Evolutionary conservation across 2,113 vertebrate genomes (phyloP).

Genomic region (Equus przewalskii): DNA sequence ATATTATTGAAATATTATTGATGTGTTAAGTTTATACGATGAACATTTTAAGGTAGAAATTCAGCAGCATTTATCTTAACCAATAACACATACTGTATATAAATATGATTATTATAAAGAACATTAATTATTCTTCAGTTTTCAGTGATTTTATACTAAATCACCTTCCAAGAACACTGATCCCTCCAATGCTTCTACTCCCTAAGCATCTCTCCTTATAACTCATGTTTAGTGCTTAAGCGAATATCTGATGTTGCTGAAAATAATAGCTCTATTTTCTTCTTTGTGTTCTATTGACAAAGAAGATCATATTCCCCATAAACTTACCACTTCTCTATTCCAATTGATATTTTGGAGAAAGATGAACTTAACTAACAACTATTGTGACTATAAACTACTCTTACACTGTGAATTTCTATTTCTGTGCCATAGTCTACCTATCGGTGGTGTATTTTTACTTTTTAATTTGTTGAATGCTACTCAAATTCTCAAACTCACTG

Average conservation of each 20-base stretch:
- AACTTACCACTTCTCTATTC: conserved; percentile 23
- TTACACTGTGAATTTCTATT: neutral
- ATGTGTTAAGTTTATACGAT: conserved; percentile 41
- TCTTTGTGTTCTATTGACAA: neutral
- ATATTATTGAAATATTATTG: neutral
- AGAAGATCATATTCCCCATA: neutral
- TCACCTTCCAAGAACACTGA: neutral
- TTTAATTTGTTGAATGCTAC: neutral
- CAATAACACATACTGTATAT: neutral
- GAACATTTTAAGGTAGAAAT: conserved; percentile 57
- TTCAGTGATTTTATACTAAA: conserved; percentile 18
- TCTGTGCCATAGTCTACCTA: neutral
- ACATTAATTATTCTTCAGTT: neutral
- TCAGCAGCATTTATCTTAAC: neutral
- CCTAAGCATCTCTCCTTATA: neutral
- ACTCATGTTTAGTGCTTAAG: neutral
- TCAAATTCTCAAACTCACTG: neutral
- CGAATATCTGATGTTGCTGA: neutral
- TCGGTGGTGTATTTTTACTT: neutral
- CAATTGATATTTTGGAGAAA: neutral
- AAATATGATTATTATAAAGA: neutral
- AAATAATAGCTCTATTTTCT: neutral
- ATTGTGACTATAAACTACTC: neutral
- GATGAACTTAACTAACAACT: neutral
- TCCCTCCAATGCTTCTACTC: neutral